Base-by-base conservation (phyloP, 1,140 invertebrate genomes). In the Daktulosphaira vitifoliae region DNA sequence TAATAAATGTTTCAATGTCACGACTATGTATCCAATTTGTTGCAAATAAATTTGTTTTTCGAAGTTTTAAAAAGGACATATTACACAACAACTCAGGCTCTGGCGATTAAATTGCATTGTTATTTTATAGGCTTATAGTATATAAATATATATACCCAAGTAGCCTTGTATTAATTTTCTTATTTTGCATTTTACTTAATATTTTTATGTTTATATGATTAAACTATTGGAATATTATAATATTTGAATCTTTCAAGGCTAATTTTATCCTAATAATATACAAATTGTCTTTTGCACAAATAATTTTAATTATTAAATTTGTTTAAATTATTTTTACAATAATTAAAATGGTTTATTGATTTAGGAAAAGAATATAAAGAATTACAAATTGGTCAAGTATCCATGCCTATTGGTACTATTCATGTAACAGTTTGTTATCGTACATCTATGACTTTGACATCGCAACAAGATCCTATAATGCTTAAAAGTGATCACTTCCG, bases 401-500 rank as follows among this genome's bases (percentile, higher is more conserved):
- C 83, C 71, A 92, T 90, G 16, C 88, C 89, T 26, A 79, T 87
- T 64, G 91, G 90, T 15, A 88, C 84, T 1, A 77, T 93, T 38
- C 81, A 83, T 64, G 81, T 92, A 68, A 83, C 83, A 9, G 84
- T 92, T 11, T 83, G 84, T 0, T 94, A 92, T 72, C 80, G 90
- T 70, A 92, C 89, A 3, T 91, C 92, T 77, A 84, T 93, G 79
- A 88, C 90, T 2, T 90, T 93, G 72, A 87, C 89, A 3, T 90
- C 90, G 9, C 89, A 90, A 67, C 82, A 86, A 66, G 75, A 78
- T 50, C 80, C 84, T 3, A 85, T 92, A 51, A 84, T 93, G 80
- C 73, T 93, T 2, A 93, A 94, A 72, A 92, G 90, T 74, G 90
- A 94, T 77, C 90, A 95, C 75, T 94, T 94, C 75, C 81, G 83